These are phyloP conservation scores for Allochrocebus solatus DNA, from an alignment of 2,797 vertebrate species.

Conservation along the genomic window DNA sequence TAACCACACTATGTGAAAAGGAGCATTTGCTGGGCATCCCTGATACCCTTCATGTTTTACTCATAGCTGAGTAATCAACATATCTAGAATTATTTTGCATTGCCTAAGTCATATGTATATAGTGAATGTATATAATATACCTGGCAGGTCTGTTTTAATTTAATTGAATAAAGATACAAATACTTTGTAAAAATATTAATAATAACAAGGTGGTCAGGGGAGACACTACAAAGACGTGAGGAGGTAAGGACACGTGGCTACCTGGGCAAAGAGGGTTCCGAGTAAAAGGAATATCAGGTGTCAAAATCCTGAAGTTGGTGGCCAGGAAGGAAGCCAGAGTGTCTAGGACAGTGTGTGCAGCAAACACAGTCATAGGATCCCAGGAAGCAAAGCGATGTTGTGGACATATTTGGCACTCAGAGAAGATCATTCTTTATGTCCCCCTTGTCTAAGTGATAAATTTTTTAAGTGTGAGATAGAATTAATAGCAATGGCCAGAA, in stretches of 20 bases:
- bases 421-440: background rate
- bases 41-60: constrained; percentile 81
- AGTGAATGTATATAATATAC: constrained; percentile 88
- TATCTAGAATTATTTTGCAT: constrained; percentile 84
- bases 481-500: background rate
- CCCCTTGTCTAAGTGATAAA: background rate
- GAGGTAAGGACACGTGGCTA: background rate
- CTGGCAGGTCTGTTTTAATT: constrained; percentile 89
- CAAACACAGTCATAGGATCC: background rate
- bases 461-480: background rate
- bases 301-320: background rate
- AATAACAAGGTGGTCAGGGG: background rate
- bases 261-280: background rate
- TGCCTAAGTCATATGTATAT: constrained; percentile 87
- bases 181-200: constrained; percentile 79
- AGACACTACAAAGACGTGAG: background rate
- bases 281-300: background rate
- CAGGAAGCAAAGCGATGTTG: background rate
- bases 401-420: background rate
- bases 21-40: constrained; percentile 78
- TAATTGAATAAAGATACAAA: constrained; percentile 88
- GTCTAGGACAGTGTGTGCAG: background rate
- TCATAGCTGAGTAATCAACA: constrained; percentile 81
- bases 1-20: constrained; percentile 75
- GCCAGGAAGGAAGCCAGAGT: background rate